Base-by-base conservation (phyloP, 2,113 vertebrate genomes). In the Romanogobio albipinnatus region DNA sequence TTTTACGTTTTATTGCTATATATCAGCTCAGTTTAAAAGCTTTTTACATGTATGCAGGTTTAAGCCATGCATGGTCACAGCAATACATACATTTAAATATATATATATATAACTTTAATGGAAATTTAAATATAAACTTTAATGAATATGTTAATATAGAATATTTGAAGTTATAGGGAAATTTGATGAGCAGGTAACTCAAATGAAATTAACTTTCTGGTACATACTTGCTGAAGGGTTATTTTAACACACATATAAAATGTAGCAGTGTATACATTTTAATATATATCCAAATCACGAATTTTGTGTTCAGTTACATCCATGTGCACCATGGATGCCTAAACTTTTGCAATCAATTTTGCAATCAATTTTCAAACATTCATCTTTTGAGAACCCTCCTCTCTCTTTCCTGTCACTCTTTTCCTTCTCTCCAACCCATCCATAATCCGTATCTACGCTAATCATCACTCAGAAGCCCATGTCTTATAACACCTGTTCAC, bases 401-500 rank as follows among this genome's bases (percentile, higher is more conserved):
- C 51, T 61, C 36, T 58, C 45, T 73, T 66, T 29, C 49, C 78
- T 49, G 59, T 80, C 76, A 84, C 78, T 82, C 86, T 80, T 81
- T 80, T 36, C 29, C 9, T 66, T 78, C 53, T 78, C 47, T 85
- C 87, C 76, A 71, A 75, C 64, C 84, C 82, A 84, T 88, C 73
- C 77, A 87, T 87, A 89, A 89, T 70, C 33, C 47, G 85, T 88
- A 88, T 89, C 88, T 82, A 75, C 29, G 59, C 47, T 61, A 77
- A 73, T 86, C 85, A 86, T 86, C 86, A 86, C 88, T 84, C 84
- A 74, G 84, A 87, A 86, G 17, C 49, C 74, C 78, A 76, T 78
- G 81, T 91, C 84, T 81, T 79, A 76, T 73, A 79, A 77, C 89
- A 87, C 89, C 89, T 91, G 76, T 75, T 87, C 84, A 51, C 79